A percentile compares a stretch with the other conserved stretches of the same genome.
These are phyloP conservation scores for Troides oblongomaculatus DNA, from an alignment of 2,888 invertebrate species.

Conservation along the genomic window DNA sequence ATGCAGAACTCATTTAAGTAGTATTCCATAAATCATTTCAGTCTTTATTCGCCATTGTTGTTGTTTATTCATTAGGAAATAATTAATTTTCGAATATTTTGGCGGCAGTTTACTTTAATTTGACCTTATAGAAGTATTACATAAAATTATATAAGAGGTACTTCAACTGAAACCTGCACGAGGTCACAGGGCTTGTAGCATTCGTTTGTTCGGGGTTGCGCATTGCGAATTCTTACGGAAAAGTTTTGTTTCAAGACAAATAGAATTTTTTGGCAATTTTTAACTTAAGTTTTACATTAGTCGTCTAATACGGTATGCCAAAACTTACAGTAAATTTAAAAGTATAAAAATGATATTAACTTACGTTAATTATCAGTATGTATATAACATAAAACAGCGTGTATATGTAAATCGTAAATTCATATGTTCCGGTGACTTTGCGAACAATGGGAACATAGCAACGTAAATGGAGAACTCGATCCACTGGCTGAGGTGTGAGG, in stretches of 20 bases:
- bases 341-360: no score
- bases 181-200: neutral
- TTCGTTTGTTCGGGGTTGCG: neutral
- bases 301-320: neutral
- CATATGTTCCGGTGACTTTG: conserved; percentile 1
- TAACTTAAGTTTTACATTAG: neutral
- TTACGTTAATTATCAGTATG: neutral
- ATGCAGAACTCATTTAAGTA: no score
- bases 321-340: no score
- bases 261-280: neutral
- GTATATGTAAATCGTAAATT: neutral
- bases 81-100: no score
- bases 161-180: neutral
- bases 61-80: no score
- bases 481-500: conserved; percentile 40
- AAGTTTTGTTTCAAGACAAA: neutral
- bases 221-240: neutral
- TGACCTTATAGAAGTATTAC: no score
- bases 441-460: conserved; percentile 13
- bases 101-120: no score
- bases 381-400: neutral
- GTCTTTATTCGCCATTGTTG: no score
- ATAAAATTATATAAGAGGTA: no score
- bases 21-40: no score
- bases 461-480: conserved; percentile 29